phyloP scores from a whole-genome alignment of 2,797 vertebrate genomes.

The Mormyrus proboscirostris region DNA sequence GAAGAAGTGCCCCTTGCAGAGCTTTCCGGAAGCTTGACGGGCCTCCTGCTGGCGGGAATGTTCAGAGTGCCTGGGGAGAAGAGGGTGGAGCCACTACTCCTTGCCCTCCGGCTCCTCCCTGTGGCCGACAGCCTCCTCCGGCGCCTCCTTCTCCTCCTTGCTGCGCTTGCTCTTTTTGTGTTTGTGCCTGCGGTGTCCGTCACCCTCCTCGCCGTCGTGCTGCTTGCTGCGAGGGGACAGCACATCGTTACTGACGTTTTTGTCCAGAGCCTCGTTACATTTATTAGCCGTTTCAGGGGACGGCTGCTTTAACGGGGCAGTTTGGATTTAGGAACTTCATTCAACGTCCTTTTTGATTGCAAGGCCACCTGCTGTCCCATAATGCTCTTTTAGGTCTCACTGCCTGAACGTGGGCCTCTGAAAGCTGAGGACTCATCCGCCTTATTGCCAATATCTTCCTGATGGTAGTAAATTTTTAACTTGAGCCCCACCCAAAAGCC shows the following conservation, averaged over 20 bases:
- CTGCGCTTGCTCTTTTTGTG: constrained; percentile 65
- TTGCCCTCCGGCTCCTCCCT: constrained; percentile 50
- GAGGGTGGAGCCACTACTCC: constrained; percentile 34
- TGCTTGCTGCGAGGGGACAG: constrained; percentile 49
- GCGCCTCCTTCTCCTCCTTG: constrained; percentile 59
- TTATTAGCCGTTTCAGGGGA: not conserved
- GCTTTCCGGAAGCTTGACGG: not conserved
- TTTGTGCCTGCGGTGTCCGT: constrained; percentile 63
- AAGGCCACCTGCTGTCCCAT: not conserved
- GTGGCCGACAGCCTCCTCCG: constrained; percentile 41
- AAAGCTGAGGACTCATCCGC: not conserved
- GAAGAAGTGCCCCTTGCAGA: not conserved
- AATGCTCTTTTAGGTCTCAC: not conserved
- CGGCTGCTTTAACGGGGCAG: not conserved
- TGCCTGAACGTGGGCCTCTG: not conserved
- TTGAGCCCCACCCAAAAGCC: not conserved
- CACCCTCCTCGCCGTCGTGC: constrained; percentile 59
- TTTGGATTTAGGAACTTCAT: not conserved
- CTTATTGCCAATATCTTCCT: not conserved
- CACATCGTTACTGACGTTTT: not conserved
- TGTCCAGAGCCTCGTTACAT: not conserved
- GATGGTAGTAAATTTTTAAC: not conserved
- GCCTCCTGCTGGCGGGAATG: constrained; percentile 12
- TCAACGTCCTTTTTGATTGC: not conserved
- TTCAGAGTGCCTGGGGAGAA: not conserved